Percentiles rank a stretch among this genome's conserved stretches.
phyloP scores from a whole-genome alignment of 2,797 vertebrate genomes.

The Novumbra hubbsi region DNA sequence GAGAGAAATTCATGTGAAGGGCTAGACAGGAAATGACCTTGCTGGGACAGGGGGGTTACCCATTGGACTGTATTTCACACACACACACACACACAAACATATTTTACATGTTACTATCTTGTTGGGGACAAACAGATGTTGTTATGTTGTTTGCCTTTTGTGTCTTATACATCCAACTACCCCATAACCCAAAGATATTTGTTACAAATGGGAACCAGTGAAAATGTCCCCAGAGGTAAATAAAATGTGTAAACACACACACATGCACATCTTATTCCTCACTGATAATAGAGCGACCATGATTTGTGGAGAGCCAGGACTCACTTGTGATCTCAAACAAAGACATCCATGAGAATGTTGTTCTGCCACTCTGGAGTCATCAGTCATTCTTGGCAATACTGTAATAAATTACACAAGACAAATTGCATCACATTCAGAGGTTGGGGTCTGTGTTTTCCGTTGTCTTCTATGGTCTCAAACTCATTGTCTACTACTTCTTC shows the following conservation, averaged over 20 bases:
- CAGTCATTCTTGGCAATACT: conserved; percentile 25
- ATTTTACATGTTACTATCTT: no score
- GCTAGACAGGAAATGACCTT: conserved; percentile 69
- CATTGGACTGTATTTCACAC: conserved; percentile 46
- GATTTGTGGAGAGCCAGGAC: conserved; percentile 16
- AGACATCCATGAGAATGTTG: conserved; percentile 55
- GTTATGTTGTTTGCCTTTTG: no score
- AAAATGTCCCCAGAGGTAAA: no score
- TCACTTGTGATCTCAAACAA: conserved; percentile 43
- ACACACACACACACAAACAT: neutral
- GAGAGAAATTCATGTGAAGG: conserved; percentile 31
- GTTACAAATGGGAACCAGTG: no score
- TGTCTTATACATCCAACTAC: no score
- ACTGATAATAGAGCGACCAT: conserved; percentile 16
- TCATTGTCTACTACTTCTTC: no score
- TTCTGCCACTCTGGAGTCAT: conserved; percentile 3
- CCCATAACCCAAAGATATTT: no score
- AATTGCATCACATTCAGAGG: conserved; percentile 38
- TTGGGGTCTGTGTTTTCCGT: neutral
- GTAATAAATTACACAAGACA: conserved; percentile 37
- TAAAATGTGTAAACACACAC: neutral
- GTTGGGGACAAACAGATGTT: no score
- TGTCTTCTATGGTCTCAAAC: conserved; percentile 3
- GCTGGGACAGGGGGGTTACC: conserved; percentile 52
- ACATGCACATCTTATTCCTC: conserved; percentile 30